A percentile compares a stretch with the other conserved stretches of the same genome.
Evolutionary conservation across 2,888 invertebrate genomes (phyloP).

Genomic region (Eupeodes latifasciatus): DNA sequence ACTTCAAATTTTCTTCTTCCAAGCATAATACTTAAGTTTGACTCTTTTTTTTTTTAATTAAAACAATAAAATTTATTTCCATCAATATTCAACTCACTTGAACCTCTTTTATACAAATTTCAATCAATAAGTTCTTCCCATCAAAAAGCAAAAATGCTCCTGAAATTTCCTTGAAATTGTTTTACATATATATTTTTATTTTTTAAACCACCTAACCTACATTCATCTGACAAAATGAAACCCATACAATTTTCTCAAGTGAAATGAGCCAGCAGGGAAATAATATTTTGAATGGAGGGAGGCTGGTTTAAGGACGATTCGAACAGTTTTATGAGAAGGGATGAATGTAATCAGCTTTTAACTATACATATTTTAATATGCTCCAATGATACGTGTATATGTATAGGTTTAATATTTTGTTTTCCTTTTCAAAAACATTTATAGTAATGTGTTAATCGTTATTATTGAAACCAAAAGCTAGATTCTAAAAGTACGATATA

Average conservation of each 20-base stretch:
- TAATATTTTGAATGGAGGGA: background rate
- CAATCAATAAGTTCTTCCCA: background rate
- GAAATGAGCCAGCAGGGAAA: background rate
- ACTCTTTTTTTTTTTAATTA: background rate
- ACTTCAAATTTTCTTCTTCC: too few species aligned
- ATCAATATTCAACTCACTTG: background rate
- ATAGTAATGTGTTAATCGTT: background rate
- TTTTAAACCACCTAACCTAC: conserved; percentile 3
- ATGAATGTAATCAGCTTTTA: conserved; percentile 7
- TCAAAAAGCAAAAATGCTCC: background rate
- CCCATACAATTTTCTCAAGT: background rate
- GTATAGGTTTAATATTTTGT: background rate
- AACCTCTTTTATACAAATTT: background rate
- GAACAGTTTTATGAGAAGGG: conserved; percentile 7
- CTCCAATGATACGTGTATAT: background rate
- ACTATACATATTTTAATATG: background rate
- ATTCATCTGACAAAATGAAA: conserved; percentile 14
- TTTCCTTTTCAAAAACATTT: background rate
- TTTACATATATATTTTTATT: background rate
- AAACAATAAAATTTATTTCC: background rate
- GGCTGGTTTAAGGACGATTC: background rate
- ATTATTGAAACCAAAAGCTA: background rate
- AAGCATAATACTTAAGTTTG: too few species aligned
- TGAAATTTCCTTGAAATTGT: background rate
- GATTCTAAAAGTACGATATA: background rate